Conservation (phyloP, 2,113 vertebrate species). For the Urocolius indicus region DNA sequence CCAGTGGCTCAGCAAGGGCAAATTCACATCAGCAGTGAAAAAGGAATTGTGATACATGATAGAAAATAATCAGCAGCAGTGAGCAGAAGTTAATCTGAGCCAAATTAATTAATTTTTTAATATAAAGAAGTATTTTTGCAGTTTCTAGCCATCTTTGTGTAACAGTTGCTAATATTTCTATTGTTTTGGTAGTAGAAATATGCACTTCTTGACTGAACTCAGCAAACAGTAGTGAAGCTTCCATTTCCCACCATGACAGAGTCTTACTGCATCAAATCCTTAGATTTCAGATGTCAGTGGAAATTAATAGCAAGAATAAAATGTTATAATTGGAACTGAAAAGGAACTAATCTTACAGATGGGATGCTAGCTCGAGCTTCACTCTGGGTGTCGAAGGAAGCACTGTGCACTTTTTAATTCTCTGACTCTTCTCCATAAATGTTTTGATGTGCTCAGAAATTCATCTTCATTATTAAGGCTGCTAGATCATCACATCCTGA, state of each 20-base stretch:
- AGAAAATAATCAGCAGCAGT: not conserved
- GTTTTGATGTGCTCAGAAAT: constrained; percentile 51
- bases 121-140: not conserved
- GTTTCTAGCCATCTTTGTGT: not conserved
- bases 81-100: not conserved
- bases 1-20: not conserved
- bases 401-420: not conserved
- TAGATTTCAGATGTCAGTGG: constrained; percentile 55
- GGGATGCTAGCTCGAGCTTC: not conserved
- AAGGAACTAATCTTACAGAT: constrained; percentile 60
- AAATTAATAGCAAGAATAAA: constrained; percentile 75
- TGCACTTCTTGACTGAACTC: not conserved
- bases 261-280: constrained; percentile 40
- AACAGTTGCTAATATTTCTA: not conserved
- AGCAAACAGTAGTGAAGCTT: not conserved
- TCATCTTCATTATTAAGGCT: constrained; percentile 9
- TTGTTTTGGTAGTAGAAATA: not conserved
- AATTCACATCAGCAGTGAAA: not conserved
- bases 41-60: not conserved
- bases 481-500: not conserved
- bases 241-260: not conserved
- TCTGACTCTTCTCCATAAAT: constrained; percentile 22
- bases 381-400: not conserved
- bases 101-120: not conserved
- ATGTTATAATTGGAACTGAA: constrained; percentile 70